These are phyloP conservation scores for Channa maculata DNA, from an alignment of 2,113 vertebrate species.

Conservation along the genomic window DNA sequence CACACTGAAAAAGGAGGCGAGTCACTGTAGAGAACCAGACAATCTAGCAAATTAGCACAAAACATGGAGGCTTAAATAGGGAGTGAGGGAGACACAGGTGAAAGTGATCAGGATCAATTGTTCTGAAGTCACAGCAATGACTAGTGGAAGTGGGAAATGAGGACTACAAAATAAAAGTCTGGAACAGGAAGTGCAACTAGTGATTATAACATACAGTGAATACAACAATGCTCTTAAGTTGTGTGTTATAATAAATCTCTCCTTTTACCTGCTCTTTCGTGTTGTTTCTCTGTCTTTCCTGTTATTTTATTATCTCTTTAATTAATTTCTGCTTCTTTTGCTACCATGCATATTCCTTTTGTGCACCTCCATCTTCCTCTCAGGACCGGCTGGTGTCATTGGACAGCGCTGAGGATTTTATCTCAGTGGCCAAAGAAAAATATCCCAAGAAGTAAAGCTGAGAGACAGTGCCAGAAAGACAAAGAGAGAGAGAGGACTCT, in stretches of 20 bases:
- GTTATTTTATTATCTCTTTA: not conserved
- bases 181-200: too few relatives aligned
- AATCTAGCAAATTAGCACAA: too few relatives aligned
- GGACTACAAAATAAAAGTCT: too few relatives aligned
- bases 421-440: slow-evolving; percentile 83
- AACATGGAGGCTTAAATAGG: too few relatives aligned
- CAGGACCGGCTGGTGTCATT: slow-evolving; percentile 91
- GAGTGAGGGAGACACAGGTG: too few relatives aligned
- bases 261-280: not conserved
- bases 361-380: not conserved
- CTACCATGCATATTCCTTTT: not conserved
- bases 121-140: too few relatives aligned
- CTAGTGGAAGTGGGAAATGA: too few relatives aligned
- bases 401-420: slow-evolving; percentile 92
- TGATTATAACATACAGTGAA: too few relatives aligned
- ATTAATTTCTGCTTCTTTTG: not conserved
- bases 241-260: not conserved
- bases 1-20: too few relatives aligned
- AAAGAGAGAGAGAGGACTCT: not conserved
- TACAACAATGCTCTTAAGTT: not conserved
- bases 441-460: slow-evolving; percentile 84
- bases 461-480: slow-evolving; percentile 12
- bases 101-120: too few relatives aligned
- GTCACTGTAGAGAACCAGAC: too few relatives aligned
- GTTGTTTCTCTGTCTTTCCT: not conserved